phyloP scores from a whole-genome alignment of 2,888 invertebrate genomes.

The Drosophila affinis region DNA sequence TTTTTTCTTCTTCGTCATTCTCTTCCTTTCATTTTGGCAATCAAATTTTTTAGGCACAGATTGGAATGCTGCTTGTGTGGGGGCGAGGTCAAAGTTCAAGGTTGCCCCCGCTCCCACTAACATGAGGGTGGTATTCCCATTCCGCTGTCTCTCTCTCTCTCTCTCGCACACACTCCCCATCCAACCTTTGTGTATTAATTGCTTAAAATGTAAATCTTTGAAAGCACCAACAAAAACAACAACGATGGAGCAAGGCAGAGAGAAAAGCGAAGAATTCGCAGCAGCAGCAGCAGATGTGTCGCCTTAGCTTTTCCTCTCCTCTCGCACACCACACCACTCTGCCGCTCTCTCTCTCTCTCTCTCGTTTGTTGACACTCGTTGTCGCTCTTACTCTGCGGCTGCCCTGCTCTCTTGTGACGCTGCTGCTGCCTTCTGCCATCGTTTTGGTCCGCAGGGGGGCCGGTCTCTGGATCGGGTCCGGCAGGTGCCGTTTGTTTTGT shows the following conservation, averaged over 20 bases:
- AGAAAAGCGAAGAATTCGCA: constrained; percentile 11
- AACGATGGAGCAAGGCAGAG: constrained; percentile 32
- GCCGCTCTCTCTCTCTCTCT: constrained; percentile 3
- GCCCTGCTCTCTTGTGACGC: constrained; percentile 3
- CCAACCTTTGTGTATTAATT: constrained; percentile 37
- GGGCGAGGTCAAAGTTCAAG: constrained; percentile 75
- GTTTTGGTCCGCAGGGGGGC: constrained; percentile 51
- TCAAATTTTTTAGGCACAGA: constrained; percentile 74
- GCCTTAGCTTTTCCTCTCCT: constrained; percentile 12
- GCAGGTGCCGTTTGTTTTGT: constrained; percentile 51
- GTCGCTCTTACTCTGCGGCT: neutral
- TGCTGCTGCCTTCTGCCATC: neutral
- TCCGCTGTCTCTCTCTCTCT: constrained; percentile 4
- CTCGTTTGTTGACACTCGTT: neutral
- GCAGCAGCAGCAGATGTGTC: constrained; percentile 24
- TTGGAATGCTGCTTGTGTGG: constrained; percentile 53
- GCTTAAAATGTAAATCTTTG: constrained; percentile 58
- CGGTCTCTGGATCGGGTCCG: constrained; percentile 41
- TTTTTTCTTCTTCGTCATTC: neutral
- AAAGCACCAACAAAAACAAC: constrained; percentile 13
- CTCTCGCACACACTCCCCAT: constrained; percentile 23
- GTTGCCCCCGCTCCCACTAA: constrained; percentile 47
- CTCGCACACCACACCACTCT: neutral
- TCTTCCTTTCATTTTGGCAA: constrained; percentile 48
- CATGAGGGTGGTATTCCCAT: constrained; percentile 1